These are phyloP conservation scores for Marmota flaviventris DNA, from an alignment of 2,113 vertebrate genomes.

Conservation along the genomic window DNA sequence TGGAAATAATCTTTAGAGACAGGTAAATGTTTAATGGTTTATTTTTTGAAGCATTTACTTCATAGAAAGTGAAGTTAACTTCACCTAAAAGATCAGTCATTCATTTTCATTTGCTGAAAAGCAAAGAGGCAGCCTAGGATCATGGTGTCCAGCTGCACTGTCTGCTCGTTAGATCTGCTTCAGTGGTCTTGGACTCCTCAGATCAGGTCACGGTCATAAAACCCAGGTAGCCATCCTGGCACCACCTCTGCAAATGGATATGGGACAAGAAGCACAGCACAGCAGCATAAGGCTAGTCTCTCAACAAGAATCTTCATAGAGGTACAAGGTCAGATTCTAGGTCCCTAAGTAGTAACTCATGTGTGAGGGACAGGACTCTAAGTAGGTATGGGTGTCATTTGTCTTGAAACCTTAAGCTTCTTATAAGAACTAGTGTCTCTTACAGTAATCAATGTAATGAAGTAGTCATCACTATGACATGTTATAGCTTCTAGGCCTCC, in stretches of 20 bases:
- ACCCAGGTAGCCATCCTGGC: not conserved
- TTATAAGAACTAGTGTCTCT: not conserved
- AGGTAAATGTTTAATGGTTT: not conserved
- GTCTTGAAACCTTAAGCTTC: not conserved
- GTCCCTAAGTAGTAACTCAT: not conserved
- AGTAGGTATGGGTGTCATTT: not conserved
- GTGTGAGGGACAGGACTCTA: not conserved
- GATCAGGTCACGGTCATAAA: not conserved
- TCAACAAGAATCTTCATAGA: not conserved
- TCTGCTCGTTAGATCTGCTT: not conserved
- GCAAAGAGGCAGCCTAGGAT: not conserved
- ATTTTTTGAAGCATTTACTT: not conserved
- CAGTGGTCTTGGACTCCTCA: not conserved
- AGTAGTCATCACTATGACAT: not conserved
- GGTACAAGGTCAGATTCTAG: not conserved
- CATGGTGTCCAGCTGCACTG: rapidly evolving
- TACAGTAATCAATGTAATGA: not conserved
- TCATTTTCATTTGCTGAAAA: not conserved
- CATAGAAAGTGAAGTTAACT: not conserved
- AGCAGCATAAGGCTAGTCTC: not conserved
- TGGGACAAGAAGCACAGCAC: not conserved
- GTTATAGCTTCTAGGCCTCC: too few species aligned
- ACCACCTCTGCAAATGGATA: not conserved
- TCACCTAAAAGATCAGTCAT: not conserved
- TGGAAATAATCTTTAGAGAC: slow-evolving; percentile 5